Percentiles rank a stretch among this genome's conserved stretches.
Evolutionary conservation across 1,140 invertebrate species (phyloP).

Genomic region (Habropoda laboriosa): DNA sequence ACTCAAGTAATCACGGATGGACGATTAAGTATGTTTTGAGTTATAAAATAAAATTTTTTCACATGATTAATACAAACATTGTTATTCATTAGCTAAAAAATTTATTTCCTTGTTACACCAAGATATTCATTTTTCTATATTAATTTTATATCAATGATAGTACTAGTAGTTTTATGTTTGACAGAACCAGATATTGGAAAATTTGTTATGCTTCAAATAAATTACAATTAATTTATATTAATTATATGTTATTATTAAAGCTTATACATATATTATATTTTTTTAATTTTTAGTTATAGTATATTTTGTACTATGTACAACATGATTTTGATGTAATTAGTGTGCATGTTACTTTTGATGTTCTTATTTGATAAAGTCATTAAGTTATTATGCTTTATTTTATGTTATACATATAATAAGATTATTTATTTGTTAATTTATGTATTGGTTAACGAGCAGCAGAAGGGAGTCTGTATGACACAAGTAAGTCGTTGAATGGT

Average conservation of each 20-base stretch:
- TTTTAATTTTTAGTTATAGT: conserved; percentile 27
- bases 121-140: not conserved
- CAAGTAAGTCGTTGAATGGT: conserved; percentile 80
- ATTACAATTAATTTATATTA: not conserved
- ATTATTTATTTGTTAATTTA: conserved; percentile 73
- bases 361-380: conserved; percentile 34
- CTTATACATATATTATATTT: conserved; percentile 25
- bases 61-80: conserved; percentile 25
- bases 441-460: conserved; percentile 81
- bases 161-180: not conserved
- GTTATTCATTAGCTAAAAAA: conserved; percentile 16
- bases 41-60: not conserved
- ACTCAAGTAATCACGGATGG: conserved; percentile 93
- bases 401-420: conserved; percentile 59
- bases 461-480: conserved; percentile 77
- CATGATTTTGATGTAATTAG: conserved; percentile 33
- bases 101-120: conserved; percentile 13
- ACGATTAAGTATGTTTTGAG: conserved; percentile 85
- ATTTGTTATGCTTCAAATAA: not conserved
- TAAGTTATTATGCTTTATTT: conserved; percentile 48
- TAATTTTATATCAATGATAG: not conserved
- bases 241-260: not conserved
- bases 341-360: conserved; percentile 42
- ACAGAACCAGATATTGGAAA: not conserved
- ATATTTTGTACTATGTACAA: conserved; percentile 22